Evolutionary conservation across 2,888 invertebrate species (phyloP).

Genomic region (Drosophila mercatorum): DNA sequence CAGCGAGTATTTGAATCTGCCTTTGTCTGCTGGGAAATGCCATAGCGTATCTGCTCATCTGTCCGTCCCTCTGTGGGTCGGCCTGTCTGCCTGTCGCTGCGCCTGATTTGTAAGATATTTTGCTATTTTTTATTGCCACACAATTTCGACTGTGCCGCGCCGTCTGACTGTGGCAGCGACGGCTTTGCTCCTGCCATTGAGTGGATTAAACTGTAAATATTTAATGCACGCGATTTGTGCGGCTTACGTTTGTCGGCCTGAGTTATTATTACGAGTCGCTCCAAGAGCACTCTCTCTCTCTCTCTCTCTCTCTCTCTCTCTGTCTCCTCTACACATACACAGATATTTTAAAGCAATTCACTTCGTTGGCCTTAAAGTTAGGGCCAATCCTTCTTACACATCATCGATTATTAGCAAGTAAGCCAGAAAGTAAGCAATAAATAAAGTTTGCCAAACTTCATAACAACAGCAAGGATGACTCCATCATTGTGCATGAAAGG

Average conservation of each 20-base stretch:
- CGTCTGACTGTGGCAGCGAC: slow-evolving; percentile 48
- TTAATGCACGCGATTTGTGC: slow-evolving; percentile 75
- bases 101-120: slow-evolving; percentile 77
- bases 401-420: slow-evolving; percentile 62
- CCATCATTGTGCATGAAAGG: slow-evolving; percentile 13
- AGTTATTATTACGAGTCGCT: slow-evolving; percentile 58
- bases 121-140: slow-evolving; percentile 77
- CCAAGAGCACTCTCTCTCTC: neutral
- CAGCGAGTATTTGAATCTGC: slow-evolving; percentile 54
- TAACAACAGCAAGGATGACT: slow-evolving; percentile 23
- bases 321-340: neutral
- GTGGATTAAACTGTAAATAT: slow-evolving; percentile 79
- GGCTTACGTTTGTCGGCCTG: slow-evolving; percentile 62
- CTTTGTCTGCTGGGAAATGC: slow-evolving; percentile 64
- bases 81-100: slow-evolving; percentile 48
- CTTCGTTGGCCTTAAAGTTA: slow-evolving; percentile 24
- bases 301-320: neutral
- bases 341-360: slow-evolving; percentile 18
- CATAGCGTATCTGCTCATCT: slow-evolving; percentile 25
- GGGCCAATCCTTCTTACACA: slow-evolving; percentile 39
- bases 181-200: slow-evolving; percentile 72
- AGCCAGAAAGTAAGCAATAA: slow-evolving; percentile 59
- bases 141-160: slow-evolving; percentile 46
- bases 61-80: slow-evolving; percentile 31
- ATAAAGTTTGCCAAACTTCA: slow-evolving; percentile 46